Evolutionary conservation across 2,113 vertebrate species (phyloP).

Genomic region (Gallinago jamesoni): DNA sequence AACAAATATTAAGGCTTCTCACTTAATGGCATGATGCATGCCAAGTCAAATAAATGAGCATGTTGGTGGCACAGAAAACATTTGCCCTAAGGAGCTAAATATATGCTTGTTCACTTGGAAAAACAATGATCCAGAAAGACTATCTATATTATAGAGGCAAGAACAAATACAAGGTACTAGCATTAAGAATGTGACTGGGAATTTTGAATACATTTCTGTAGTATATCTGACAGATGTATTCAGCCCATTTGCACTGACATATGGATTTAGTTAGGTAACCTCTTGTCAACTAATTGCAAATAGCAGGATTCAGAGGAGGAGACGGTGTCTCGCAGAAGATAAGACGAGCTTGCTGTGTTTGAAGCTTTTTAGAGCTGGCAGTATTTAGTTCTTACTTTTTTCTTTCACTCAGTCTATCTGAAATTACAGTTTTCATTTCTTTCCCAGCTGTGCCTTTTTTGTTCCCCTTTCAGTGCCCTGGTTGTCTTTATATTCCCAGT

Average conservation of each 20-base stretch:
- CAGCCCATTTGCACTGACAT: not conserved
- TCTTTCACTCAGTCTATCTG: not conserved
- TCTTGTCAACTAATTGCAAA: not conserved
- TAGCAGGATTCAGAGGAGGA: not conserved
- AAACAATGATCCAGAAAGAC: not conserved
- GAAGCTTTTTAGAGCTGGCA: not conserved
- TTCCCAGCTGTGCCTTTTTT: not conserved
- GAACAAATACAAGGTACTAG: not conserved
- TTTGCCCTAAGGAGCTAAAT: slow-evolving; percentile 16
- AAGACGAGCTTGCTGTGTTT: not conserved
- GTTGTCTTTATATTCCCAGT: not conserved
- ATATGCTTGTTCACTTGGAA: not conserved
- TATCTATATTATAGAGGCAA: not conserved
- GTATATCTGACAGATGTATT: not conserved
- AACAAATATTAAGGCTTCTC: not conserved
- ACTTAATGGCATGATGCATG: not conserved
- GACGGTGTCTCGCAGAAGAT: rapidly evolving
- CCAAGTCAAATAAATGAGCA: slow-evolving; percentile 8
- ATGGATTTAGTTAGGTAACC: not conserved
- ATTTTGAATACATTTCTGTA: not conserved
- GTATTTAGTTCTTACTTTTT: not conserved
- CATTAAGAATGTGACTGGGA: not conserved
- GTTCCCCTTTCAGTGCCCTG: not conserved
- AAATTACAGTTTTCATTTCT: not conserved
- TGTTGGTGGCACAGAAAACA: slow-evolving; percentile 23